Percentiles rank a stretch among this genome's conserved stretches.
phyloP scores from a whole-genome alignment of 2,113 vertebrate genomes.

The Larimichthys crocea region DNA sequence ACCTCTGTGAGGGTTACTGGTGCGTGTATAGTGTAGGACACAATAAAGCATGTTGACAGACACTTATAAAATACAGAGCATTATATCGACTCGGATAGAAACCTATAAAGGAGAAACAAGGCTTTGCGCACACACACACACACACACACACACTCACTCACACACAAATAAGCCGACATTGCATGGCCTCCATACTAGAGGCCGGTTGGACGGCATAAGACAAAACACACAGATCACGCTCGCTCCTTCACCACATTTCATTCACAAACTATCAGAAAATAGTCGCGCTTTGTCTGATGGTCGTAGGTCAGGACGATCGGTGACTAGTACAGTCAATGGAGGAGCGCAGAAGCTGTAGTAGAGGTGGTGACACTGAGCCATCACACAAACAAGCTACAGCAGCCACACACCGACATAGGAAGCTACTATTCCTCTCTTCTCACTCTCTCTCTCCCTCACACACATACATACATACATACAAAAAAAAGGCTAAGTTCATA shows the following conservation, averaged over 20 bases:
- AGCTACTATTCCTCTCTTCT: constrained; percentile 61
- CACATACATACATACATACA: background rate
- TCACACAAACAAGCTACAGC: constrained; percentile 74
- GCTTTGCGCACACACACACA: constrained; percentile 25
- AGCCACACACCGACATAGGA: constrained; percentile 71
- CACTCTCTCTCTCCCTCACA: too few relatives aligned
- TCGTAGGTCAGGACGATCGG: constrained; percentile 63
- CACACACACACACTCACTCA: constrained; percentile 18
- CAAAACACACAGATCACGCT: constrained; percentile 55
- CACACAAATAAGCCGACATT: constrained; percentile 60
- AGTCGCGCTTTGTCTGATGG: constrained; percentile 50
- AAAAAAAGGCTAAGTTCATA: constrained; percentile 59
- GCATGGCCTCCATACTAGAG: constrained; percentile 76
- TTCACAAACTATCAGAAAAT: constrained; percentile 60
- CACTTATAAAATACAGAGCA: constrained; percentile 17
- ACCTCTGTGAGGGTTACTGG: background rate
- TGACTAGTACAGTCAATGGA: constrained; percentile 46
- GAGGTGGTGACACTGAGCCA: constrained; percentile 77
- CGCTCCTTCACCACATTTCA: constrained; percentile 42
- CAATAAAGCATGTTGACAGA: constrained; percentile 3
- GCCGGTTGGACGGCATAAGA: constrained; percentile 65
- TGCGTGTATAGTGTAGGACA: background rate
- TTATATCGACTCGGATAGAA: constrained; percentile 24
- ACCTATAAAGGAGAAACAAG: constrained; percentile 28
- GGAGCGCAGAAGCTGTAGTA: constrained; percentile 51